Percentiles rank a stretch among this genome's conserved stretches.
Evolutionary conservation across 2,797 vertebrate genomes (phyloP).

Genomic region (Protonibea diacanthus): DNA sequence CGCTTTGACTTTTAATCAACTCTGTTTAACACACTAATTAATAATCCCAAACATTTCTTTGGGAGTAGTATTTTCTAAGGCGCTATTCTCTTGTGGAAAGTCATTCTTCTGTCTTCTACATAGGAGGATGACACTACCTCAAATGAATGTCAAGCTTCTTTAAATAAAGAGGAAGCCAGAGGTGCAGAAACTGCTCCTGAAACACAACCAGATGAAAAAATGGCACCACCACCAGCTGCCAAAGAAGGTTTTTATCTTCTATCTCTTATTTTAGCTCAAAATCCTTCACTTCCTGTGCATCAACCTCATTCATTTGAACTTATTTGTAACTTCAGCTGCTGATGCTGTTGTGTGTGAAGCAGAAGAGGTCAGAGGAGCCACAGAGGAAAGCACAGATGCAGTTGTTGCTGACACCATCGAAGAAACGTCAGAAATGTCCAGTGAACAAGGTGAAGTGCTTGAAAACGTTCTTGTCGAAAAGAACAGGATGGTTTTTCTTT

Average conservation of each 20-base stretch:
- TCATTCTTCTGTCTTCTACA: neutral
- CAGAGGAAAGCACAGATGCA: neutral
- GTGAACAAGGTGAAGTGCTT: constrained; percentile 53
- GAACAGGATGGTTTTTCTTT: neutral
- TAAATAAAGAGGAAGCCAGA: constrained; percentile 38
- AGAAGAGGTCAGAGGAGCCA: constrained; percentile 17
- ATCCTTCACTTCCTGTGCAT: no score
- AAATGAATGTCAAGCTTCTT: constrained; percentile 9
- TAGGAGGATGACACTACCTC: constrained; percentile 46
- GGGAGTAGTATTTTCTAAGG: neutral
- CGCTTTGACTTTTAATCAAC: neutral
- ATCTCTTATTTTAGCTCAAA: neutral
- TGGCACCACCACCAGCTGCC: constrained; percentile 4
- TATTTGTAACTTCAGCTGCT: constrained; percentile 23
- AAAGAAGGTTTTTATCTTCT: constrained; percentile 39
- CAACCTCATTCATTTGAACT: no score
- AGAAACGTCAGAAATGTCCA: constrained; percentile 28
- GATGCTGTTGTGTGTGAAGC: constrained; percentile 29
- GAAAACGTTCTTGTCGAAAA: neutral
- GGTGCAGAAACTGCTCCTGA: constrained; percentile 36
- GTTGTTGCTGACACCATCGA: constrained; percentile 19
- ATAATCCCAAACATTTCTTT: no score
- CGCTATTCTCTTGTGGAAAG: neutral
- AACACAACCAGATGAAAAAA: constrained; percentile 2
- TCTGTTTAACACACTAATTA: neutral